Percentiles rank a stretch among this genome's conserved stretches.
Evolutionary conservation across 2,113 vertebrate genomes (phyloP).

Genomic region (Oceanodroma tethys): DNA sequence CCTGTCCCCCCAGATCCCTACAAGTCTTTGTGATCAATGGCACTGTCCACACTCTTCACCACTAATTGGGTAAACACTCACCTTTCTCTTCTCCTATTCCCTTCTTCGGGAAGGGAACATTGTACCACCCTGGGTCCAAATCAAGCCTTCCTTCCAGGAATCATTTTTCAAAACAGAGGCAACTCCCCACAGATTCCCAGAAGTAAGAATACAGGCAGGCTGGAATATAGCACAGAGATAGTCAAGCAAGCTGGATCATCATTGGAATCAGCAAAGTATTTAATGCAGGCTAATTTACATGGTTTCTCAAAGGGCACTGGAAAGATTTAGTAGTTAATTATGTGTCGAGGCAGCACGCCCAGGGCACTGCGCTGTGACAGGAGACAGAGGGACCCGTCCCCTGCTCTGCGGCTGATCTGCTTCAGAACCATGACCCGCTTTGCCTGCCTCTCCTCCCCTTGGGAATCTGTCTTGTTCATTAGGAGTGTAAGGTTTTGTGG

Average conservation of each 20-base stretch:
- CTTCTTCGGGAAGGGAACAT: background rate
- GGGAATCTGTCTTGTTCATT: background rate
- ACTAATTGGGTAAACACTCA: background rate
- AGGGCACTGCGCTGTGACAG: background rate
- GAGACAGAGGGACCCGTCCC: background rate
- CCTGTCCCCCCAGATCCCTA: background rate
- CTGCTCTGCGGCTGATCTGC: background rate
- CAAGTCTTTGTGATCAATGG: background rate
- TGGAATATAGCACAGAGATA: background rate
- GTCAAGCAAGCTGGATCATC: background rate
- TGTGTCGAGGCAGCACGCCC: background rate
- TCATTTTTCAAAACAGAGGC: background rate
- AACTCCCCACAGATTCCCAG: background rate
- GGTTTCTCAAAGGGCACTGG: background rate
- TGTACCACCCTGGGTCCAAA: background rate
- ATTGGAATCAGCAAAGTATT: background rate
- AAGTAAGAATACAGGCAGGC: background rate
- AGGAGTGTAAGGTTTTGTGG: background rate
- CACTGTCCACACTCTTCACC: background rate
- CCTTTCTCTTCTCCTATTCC: background rate
- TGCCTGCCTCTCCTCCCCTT: background rate
- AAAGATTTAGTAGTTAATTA: background rate
- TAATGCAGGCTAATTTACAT: background rate
- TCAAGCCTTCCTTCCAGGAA: background rate
- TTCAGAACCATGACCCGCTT: background rate